A percentile compares a stretch with the other conserved stretches of the same genome.
These are phyloP conservation scores for Pollenia labialis DNA, from an alignment of 2,888 invertebrate species.

Conservation along the genomic window DNA sequence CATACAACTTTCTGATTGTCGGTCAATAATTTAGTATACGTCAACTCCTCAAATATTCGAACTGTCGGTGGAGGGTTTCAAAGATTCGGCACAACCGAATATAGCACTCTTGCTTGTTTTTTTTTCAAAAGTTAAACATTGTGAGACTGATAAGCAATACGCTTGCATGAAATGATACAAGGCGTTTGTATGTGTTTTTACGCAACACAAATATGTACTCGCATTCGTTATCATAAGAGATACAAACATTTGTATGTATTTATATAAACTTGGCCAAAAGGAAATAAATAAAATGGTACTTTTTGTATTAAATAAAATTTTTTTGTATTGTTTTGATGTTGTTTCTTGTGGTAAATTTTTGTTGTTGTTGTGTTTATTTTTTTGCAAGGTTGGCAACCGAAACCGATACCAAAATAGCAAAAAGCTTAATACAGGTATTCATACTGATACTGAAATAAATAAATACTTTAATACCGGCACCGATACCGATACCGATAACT, in stretches of 20 bases:
- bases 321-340: slow-evolving; percentile 52
- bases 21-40: no score
- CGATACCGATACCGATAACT: no score
- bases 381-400: neutral
- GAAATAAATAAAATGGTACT: neutral
- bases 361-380: neutral
- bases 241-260: no score
- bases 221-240: slow-evolving; percentile 1
- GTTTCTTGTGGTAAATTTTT: slow-evolving; percentile 15
- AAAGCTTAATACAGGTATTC: no score
- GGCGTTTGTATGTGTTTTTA: neutral
- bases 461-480: no score
- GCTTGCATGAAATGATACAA: neutral
- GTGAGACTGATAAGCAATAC: slow-evolving; percentile 7
- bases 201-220: neutral
- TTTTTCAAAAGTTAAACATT: slow-evolving; percentile 37
- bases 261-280: slow-evolving; percentile 10
- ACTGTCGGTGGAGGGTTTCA: no score
- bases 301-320: slow-evolving; percentile 14
- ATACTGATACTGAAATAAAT: no score
- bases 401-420: no score
- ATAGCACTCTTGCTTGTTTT: neutral
- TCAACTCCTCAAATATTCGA: no score
- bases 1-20: no score
- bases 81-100: no score